Percentiles rank a stretch among this genome's conserved stretches.
Evolutionary conservation across 2,888 invertebrate genomes (phyloP).

Genomic region (Parascotia fuliginaria): DNA sequence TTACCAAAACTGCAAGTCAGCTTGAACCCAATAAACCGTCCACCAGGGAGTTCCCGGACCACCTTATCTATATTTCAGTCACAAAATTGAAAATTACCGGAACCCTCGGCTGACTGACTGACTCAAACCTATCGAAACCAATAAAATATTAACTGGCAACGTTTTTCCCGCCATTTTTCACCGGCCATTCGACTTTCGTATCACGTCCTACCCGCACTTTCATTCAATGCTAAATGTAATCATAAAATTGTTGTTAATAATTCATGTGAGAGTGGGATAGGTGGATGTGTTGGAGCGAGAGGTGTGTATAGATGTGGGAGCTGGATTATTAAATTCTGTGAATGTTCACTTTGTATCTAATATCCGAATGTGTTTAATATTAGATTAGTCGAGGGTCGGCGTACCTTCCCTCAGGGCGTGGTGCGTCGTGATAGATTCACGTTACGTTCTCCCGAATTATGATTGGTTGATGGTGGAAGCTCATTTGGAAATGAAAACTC

Average conservation of each 20-base stretch:
- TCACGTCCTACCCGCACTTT: conserved; percentile 79
- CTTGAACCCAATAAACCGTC: conserved; percentile 46
- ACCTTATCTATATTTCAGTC: conserved; percentile 81
- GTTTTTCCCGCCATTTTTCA: conserved; percentile 80
- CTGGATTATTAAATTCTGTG: conserved; percentile 84
- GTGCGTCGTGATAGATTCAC: conserved; percentile 72
- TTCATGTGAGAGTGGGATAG: conserved; percentile 67
- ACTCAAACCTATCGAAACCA: conserved; percentile 83
- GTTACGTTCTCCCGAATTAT: conserved; percentile 69
- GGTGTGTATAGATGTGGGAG: conserved; percentile 62
- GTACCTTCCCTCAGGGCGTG: conserved; percentile 66
- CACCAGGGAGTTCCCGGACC: conserved; percentile 53
- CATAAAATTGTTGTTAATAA: conserved; percentile 86
- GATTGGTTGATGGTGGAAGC: conserved; percentile 72
- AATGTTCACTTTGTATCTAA: conserved; percentile 86
- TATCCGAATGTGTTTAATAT: conserved; percentile 85
- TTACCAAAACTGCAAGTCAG: conserved; percentile 29
- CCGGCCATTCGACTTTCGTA: conserved; percentile 71
- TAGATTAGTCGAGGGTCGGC: conserved; percentile 78
- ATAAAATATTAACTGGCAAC: conserved; percentile 83
- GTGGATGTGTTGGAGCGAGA: conserved; percentile 46
- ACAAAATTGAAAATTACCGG: conserved; percentile 83
- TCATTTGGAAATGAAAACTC: conserved; percentile 72
- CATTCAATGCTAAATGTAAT: conserved; percentile 82
- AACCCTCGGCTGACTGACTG: conserved; percentile 68